Conservation (phyloP, 2,888 invertebrate genomes). For the Drosophila nr. perissopoda region DNA sequence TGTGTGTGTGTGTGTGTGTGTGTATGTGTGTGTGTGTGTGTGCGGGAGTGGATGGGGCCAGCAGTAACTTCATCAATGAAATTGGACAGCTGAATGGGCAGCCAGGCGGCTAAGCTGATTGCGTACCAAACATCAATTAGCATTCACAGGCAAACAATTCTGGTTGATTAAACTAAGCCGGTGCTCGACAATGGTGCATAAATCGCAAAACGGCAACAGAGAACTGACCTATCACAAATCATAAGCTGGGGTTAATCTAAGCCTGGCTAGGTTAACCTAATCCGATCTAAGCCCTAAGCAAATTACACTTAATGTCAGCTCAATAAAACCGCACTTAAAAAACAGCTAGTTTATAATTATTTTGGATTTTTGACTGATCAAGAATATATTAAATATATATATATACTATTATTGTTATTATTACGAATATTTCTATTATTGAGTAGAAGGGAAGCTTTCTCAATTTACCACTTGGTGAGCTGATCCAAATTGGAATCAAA, state of each 20-base stretch:
- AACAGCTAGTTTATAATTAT: neutral
- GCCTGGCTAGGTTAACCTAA: neutral
- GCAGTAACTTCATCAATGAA: conserved; percentile 69
- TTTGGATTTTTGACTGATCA: neutral
- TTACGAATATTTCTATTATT: neutral
- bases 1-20: conserved; percentile 24
- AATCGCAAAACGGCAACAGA: neutral
- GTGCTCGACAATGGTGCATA: neutral
- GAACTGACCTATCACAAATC: neutral
- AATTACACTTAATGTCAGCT: neutral
- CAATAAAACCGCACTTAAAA: neutral
- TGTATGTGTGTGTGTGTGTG: conserved; percentile 21
- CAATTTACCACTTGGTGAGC: neutral
- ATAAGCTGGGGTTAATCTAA: neutral
- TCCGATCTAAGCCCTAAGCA: too few relatives aligned
- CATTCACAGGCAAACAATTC: conserved; percentile 25
- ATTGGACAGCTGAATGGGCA: conserved; percentile 68
- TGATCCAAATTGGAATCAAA: neutral
- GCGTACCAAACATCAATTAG: conserved; percentile 58
- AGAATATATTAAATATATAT: too few relatives aligned
- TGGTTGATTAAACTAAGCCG: neutral
- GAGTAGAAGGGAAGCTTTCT: neutral
- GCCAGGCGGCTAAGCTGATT: conserved; percentile 57
- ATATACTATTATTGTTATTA: neutral
- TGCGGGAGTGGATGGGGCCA: conserved; percentile 42